Evolutionary conservation across 1,140 invertebrate genomes (phyloP).

Genomic region (Lucilia sericata): DNA sequence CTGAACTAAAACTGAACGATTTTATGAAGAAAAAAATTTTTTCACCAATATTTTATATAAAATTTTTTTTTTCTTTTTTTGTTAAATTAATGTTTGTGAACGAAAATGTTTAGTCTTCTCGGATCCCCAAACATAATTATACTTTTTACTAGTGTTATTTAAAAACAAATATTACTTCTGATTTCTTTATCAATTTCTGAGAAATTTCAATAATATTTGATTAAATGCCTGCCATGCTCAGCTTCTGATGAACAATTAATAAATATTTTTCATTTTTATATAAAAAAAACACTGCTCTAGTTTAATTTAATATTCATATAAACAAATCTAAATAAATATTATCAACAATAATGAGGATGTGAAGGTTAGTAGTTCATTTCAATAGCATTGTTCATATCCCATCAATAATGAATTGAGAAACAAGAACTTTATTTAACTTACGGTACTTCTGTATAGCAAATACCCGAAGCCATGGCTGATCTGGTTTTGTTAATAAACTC

Average conservation of each 20-base stretch:
- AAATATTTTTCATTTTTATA: background rate
- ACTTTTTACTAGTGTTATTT: background rate
- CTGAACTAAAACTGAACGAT: too few species aligned
- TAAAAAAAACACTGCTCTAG: background rate
- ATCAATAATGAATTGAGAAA: constrained; percentile 8
- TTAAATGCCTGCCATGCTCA: background rate
- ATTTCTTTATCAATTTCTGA: background rate
- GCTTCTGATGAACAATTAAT: background rate
- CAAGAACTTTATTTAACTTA: constrained; percentile 64
- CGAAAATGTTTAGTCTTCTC: too few species aligned
- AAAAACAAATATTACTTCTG: background rate
- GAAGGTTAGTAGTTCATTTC: constrained; percentile 55
- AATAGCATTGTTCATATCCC: constrained; percentile 44
- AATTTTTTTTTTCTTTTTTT: too few species aligned
- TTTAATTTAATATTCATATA: background rate
- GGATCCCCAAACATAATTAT: too few species aligned
- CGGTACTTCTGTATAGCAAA: constrained; percentile 72
- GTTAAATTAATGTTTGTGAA: too few species aligned
- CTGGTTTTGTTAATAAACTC: constrained; percentile 64
- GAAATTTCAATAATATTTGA: background rate
- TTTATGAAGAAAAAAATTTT: too few species aligned
- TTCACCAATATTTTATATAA: too few species aligned
- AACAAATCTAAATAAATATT: background rate
- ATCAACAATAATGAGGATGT: constrained; percentile 54
- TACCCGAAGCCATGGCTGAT: constrained; percentile 66